phyloP scores from a whole-genome alignment of 1,140 invertebrate genomes.

The Scaptomyza pallida region DNA sequence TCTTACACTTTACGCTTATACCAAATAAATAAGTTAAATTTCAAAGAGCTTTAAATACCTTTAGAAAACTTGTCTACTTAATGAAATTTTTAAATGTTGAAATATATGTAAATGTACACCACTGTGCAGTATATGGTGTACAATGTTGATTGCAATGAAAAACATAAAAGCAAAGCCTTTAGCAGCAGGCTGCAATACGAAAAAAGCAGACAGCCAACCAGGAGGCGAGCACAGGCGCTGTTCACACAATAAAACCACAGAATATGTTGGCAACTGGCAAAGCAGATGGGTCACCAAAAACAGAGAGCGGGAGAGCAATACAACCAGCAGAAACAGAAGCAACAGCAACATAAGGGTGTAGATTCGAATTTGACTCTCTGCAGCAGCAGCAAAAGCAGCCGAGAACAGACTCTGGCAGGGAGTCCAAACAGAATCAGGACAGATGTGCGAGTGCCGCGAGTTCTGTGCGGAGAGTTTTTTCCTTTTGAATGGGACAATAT shows the following conservation, averaged over 20 bases:
- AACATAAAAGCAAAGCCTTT: slow-evolving; percentile 16
- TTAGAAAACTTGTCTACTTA: too few species aligned
- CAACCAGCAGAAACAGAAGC: slow-evolving; percentile 18
- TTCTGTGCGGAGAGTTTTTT: slow-evolving; percentile 57
- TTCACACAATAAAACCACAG: slow-evolving; percentile 79
- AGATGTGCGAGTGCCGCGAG: slow-evolving; percentile 79
- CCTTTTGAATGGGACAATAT: slow-evolving; percentile 82
- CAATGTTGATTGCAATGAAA: background rate
- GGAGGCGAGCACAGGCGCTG: slow-evolving; percentile 47
- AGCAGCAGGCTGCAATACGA: background rate
- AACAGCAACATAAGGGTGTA: slow-evolving; percentile 64
- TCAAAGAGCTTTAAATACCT: too few species aligned
- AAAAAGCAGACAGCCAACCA: slow-evolving; percentile 72
- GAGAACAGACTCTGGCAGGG: slow-evolving; percentile 1
- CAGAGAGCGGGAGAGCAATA: slow-evolving; percentile 41
- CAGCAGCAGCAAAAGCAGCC: slow-evolving; percentile 23
- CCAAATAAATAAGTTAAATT: too few species aligned
- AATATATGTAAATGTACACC: background rate
- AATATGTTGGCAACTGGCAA: slow-evolving; percentile 83
- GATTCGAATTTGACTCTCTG: slow-evolving; percentile 58
- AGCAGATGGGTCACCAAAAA: slow-evolving; percentile 73
- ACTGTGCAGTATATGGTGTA: slow-evolving; percentile 28
- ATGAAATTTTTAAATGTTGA: too few species aligned
- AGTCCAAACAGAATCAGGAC: slow-evolving; percentile 75
- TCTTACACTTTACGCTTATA: too few species aligned